These are phyloP conservation scores for Cydia pomonella DNA, from an alignment of 1,140 invertebrate genomes.

Conservation along the genomic window DNA sequence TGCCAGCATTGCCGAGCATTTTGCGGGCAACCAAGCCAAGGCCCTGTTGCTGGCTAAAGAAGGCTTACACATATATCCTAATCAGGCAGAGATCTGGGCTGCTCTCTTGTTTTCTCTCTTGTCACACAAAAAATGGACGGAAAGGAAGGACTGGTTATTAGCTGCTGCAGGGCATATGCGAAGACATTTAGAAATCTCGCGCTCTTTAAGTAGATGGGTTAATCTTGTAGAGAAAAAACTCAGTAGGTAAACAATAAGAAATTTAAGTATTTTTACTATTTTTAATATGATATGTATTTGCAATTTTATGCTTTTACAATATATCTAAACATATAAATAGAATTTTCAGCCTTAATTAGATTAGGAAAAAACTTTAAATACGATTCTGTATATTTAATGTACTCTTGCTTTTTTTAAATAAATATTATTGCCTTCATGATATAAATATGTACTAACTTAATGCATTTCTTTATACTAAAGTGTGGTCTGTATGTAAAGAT, in stretches of 20 bases:
- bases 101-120: slow-evolving; percentile 62
- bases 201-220: slow-evolving; percentile 62
- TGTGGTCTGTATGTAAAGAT: too few species aligned
- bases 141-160: slow-evolving; percentile 61
- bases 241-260: slow-evolving; percentile 42
- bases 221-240: slow-evolving; percentile 67
- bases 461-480: too few species aligned
- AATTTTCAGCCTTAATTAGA: too few species aligned
- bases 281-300: background rate
- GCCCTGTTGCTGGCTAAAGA: slow-evolving; percentile 59
- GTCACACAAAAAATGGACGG: slow-evolving; percentile 51
- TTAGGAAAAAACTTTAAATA: too few species aligned
- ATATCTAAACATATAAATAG: background rate
- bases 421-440: too few species aligned
- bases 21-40: slow-evolving; percentile 58
- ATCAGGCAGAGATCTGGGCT: slow-evolving; percentile 68
- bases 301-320: background rate
- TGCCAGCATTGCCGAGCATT: slow-evolving; percentile 68
- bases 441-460: too few species aligned
- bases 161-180: slow-evolving; percentile 56
- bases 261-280: background rate
- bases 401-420: too few species aligned
- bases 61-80: slow-evolving; percentile 68
- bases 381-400: too few species aligned
- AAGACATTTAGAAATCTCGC: slow-evolving; percentile 56